phyloP scores from a whole-genome alignment of 2,797 vertebrate species.

The Poeciliopsis turneri region DNA sequence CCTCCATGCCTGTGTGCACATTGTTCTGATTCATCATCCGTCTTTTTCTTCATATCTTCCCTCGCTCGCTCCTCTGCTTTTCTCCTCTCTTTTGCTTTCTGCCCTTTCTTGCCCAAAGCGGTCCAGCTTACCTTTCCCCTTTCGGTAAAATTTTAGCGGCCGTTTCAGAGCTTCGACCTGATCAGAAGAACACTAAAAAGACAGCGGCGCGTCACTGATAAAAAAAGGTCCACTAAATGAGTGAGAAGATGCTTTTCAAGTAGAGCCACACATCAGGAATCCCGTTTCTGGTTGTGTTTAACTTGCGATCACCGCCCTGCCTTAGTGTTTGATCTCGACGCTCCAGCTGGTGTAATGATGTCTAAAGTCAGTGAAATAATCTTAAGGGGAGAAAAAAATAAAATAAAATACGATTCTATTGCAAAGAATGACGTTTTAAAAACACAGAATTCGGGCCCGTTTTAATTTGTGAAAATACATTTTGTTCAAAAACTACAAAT shows the following conservation, averaged over 20 bases:
- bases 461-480: too few relatives aligned
- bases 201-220: slow-evolving; percentile 41
- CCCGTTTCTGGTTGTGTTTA: neutral
- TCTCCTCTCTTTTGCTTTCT: slow-evolving; percentile 8
- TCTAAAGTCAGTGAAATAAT: neutral
- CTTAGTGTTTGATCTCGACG: slow-evolving; percentile 43
- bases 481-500: too few relatives aligned
- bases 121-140: slow-evolving; percentile 15
- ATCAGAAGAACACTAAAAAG: slow-evolving; percentile 21
- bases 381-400: neutral
- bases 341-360: slow-evolving; percentile 27
- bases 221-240: slow-evolving; percentile 23
- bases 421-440: neutral
- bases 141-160: slow-evolving; percentile 28
- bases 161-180: slow-evolving; percentile 39
- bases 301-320: neutral
- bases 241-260: neutral
- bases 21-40: slow-evolving; percentile 51
- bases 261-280: slow-evolving; percentile 28
- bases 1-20: slow-evolving; percentile 27
- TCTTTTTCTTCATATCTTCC: slow-evolving; percentile 31
- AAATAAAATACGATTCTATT: neutral
- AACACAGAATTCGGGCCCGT: neutral
- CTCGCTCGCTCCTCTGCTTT: slow-evolving; percentile 5
- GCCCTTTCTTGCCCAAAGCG: slow-evolving; percentile 28